Evolutionary conservation across 1,140 invertebrate species (phyloP).

Genomic region (Caerostris darwini): DNA sequence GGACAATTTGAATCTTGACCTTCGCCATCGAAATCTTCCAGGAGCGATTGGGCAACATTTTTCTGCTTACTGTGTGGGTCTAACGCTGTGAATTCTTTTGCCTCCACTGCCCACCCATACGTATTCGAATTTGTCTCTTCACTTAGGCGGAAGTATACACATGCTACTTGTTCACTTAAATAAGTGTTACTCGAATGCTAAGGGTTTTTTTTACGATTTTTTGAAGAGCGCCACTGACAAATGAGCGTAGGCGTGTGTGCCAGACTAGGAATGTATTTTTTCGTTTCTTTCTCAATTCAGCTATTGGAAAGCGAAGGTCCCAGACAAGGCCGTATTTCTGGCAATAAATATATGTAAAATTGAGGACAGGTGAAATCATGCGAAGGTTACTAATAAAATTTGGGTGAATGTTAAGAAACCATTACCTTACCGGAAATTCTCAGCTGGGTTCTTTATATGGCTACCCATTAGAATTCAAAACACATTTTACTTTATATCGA

Average conservation of each 20-base stretch:
- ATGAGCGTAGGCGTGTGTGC: constrained; percentile 10
- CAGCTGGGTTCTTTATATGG: background rate
- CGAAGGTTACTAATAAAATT: background rate
- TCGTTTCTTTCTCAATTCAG: background rate
- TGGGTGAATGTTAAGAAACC: background rate
- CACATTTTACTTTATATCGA: background rate
- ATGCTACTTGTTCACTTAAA: constrained; percentile 18
- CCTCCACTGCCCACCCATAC: background rate
- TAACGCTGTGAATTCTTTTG: background rate
- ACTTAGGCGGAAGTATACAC: constrained; percentile 2
- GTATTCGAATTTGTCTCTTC: background rate
- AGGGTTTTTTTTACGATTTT: constrained; percentile 36
- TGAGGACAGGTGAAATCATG: background rate
- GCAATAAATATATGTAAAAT: background rate
- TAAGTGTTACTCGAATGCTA: constrained; percentile 39
- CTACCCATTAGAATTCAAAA: background rate
- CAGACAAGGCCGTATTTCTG: background rate
- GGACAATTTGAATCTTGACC: background rate
- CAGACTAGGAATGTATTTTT: constrained; percentile 32
- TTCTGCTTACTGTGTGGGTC: constrained; percentile 11
- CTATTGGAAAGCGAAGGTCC: background rate
- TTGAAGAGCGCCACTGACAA: background rate
- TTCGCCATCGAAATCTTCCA: background rate
- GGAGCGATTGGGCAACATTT: background rate
- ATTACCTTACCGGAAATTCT: background rate